Conservation (phyloP, 2,797 vertebrate species). For the Sardinella longiceps region DNA sequence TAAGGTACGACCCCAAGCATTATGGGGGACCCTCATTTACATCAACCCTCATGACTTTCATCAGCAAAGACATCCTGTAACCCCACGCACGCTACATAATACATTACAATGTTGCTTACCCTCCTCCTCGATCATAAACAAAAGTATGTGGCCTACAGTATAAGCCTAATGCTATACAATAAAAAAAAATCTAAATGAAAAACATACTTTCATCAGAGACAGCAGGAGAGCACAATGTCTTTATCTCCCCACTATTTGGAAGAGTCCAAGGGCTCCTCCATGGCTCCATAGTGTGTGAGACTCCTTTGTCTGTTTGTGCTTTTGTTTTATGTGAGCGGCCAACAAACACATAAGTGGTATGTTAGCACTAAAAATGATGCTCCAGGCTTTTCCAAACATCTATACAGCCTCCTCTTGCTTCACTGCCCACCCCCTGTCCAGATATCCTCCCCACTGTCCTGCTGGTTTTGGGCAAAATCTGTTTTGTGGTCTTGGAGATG, state of each 20-base stretch:
- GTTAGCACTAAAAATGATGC: slow-evolving; percentile 76
- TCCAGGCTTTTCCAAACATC: slow-evolving; percentile 68
- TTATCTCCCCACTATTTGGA: background rate
- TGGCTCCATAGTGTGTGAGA: slow-evolving; percentile 37
- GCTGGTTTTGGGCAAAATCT: slow-evolving; percentile 22
- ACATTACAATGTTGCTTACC: background rate
- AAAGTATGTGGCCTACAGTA: background rate
- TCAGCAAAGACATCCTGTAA: too few relatives aligned
- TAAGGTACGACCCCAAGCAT: too few relatives aligned
- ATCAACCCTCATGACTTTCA: too few relatives aligned
- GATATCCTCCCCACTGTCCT: slow-evolving; percentile 18
- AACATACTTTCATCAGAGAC: background rate
- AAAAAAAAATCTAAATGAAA: background rate
- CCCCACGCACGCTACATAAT: background rate
- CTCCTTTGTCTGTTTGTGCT: slow-evolving; percentile 53
- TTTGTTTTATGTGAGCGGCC: slow-evolving; percentile 73
- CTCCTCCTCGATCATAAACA: background rate
- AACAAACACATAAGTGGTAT: slow-evolving; percentile 70
- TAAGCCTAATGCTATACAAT: background rate
- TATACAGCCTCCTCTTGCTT: slow-evolving; percentile 65
- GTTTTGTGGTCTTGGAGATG: slow-evolving; percentile 24
- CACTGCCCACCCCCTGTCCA: slow-evolving; percentile 54
- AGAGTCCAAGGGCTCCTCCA: background rate
- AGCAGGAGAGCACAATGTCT: background rate
- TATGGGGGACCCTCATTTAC: too few relatives aligned